Percentiles rank a stretch among this genome's conserved stretches.
Evolutionary conservation across 1,140 invertebrate species (phyloP).

Genomic region (Cyclina sinensis): DNA sequence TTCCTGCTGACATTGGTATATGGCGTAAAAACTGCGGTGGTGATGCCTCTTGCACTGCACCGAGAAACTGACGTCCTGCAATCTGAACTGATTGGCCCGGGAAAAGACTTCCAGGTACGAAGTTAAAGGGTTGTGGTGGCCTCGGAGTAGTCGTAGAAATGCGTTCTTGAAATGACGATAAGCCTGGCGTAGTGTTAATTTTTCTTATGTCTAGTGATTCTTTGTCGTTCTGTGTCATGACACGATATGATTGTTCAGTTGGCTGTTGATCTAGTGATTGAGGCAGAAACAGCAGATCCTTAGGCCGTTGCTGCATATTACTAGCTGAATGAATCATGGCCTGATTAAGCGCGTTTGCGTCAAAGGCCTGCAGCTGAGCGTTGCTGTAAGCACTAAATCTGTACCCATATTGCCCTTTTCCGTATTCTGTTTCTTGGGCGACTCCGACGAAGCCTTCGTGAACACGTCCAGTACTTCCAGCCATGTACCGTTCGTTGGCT

Average conservation of each 20-base stretch:
- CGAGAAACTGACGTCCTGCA: background rate
- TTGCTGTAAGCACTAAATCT: constrained; percentile 44
- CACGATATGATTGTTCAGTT: background rate
- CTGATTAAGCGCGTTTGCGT: constrained; percentile 36
- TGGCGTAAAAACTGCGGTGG: constrained; percentile 14
- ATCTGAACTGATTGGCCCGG: background rate
- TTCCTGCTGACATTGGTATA: background rate
- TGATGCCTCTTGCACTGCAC: background rate
- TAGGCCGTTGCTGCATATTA: background rate
- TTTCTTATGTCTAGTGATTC: background rate
- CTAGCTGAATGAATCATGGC: background rate
- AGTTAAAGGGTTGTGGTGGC: background rate
- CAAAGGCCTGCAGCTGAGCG: background rate
- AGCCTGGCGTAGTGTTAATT: background rate
- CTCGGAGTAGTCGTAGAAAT: background rate
- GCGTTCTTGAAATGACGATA: background rate
- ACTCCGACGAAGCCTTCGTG: background rate
- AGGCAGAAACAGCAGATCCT: background rate
- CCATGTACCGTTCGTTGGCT: constrained; percentile 26
- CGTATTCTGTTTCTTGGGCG: background rate
- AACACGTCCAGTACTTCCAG: background rate
- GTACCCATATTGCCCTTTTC: constrained; percentile 14
- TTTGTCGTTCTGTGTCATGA: background rate
- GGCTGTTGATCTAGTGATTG: background rate
- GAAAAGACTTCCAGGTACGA: constrained; percentile 50